Conservation (phyloP, 1,140 invertebrate species). For the Philotrypesis tridentata region DNA sequence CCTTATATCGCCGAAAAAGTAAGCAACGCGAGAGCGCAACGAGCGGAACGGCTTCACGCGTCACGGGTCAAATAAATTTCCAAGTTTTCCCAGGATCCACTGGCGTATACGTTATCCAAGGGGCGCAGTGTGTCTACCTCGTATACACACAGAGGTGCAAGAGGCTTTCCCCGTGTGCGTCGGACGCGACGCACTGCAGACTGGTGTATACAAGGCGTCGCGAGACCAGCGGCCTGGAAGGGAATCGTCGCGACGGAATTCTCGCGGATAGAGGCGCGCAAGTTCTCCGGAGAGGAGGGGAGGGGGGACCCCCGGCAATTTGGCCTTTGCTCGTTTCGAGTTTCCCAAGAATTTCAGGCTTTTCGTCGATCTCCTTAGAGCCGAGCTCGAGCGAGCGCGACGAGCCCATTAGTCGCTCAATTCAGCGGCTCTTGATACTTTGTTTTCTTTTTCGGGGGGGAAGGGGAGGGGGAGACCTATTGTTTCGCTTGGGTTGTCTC, state of each 20-base stretch:
- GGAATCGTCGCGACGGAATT: conserved; percentile 25
- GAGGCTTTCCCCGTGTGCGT: background rate
- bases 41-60: conserved; percentile 44
- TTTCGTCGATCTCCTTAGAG: conserved; percentile 22
- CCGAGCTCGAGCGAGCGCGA: background rate
- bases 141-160: too few relatives aligned
- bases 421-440: too few relatives aligned
- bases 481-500: too few relatives aligned
- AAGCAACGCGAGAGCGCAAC: background rate
- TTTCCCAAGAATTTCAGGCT: conserved; percentile 22
- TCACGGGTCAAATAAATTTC: conserved; percentile 33
- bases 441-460: too few relatives aligned
- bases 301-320: conserved; percentile 20
- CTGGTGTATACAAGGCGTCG: background rate
- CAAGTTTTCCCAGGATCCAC: conserved; percentile 4
- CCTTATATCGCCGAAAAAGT: background rate
- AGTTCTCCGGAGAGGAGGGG: too few relatives aligned
- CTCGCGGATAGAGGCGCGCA: conserved; percentile 1
- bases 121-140: background rate
- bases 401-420: too few relatives aligned
- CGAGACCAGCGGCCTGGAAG: conserved; percentile 12
- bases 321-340: background rate
- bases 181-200: background rate
- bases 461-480: too few relatives aligned
- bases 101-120: background rate